These are phyloP conservation scores for zebrafish (Danio rerio) DNA, from an alignment of 2,113 vertebrate species.

Conservation along the genomic window DNA sequence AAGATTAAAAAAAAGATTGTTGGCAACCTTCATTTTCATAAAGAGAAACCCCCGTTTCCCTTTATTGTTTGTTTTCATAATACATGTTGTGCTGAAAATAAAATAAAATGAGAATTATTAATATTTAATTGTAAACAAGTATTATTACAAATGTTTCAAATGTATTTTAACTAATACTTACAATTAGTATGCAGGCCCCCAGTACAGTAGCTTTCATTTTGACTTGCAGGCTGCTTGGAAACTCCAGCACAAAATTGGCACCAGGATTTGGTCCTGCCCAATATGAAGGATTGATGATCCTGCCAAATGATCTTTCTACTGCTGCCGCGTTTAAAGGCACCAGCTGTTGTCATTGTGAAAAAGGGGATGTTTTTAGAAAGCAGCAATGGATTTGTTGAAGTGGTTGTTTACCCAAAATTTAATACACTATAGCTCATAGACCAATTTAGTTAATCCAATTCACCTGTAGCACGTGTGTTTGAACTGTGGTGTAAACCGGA, in stretches of 20 bases:
- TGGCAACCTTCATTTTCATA: no score
- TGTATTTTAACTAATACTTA: constrained; percentile 50
- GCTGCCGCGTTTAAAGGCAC: not conserved
- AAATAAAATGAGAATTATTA: not conserved
- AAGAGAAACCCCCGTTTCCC: no score
- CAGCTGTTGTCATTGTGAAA: not conserved
- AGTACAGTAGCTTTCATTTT: constrained; percentile 77
- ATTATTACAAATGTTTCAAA: not conserved
- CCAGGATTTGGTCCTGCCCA: constrained; percentile 51
- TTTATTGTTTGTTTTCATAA: no score
- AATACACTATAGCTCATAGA: no score
- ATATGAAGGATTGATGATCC: constrained; percentile 56
- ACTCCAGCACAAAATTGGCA: not conserved
- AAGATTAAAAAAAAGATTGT: no score
- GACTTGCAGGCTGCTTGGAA: constrained; percentile 64
- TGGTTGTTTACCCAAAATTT: no score
- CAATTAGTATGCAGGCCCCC: constrained; percentile 77
- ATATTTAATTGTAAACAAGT: not conserved
- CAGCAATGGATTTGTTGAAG: not conserved
- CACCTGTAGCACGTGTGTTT: no score
- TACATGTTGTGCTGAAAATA: no score
- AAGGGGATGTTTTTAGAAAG: not conserved
- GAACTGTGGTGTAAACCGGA: no score
- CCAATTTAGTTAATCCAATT: no score
- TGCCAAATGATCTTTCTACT: constrained; percentile 6